Evolutionary conservation across 2,888 invertebrate species (phyloP).

Genomic region (Tipula unca): DNA sequence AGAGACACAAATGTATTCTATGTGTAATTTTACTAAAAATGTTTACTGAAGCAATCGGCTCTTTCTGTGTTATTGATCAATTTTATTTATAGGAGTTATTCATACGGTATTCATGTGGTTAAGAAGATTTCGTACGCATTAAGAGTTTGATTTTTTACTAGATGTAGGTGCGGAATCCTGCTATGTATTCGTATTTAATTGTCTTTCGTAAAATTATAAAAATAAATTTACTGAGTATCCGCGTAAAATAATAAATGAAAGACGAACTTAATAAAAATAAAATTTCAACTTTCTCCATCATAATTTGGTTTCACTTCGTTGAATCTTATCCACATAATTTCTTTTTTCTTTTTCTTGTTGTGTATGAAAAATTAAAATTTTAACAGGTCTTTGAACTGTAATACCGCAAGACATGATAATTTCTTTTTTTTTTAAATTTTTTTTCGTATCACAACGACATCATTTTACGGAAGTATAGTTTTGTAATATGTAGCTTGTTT

Average conservation of each 20-base stretch:
- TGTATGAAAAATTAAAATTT: not conserved
- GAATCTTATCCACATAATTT: constrained; percentile 16
- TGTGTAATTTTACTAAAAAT: not conserved
- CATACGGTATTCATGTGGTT: not conserved
- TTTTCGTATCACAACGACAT: not conserved
- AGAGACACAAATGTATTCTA: constrained; percentile 9
- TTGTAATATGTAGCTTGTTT: not conserved
- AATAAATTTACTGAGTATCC: not conserved
- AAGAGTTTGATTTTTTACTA: not conserved
- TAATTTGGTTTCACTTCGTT: constrained; percentile 14
- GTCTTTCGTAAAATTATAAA: not conserved
- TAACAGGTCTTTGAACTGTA: constrained; percentile 14
- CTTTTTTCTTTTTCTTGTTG: not conserved
- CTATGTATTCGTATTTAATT: not conserved
- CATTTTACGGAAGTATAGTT: not conserved
- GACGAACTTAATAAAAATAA: not conserved
- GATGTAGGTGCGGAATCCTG: too few relatives aligned
- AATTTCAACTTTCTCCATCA: not conserved
- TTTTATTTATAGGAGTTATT: not conserved
- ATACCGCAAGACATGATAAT: not conserved
- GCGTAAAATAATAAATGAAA: not conserved
- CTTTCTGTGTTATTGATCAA: not conserved
- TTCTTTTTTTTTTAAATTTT: not conserved
- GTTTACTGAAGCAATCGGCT: not conserved
- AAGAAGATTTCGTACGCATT: not conserved